phyloP scores from a whole-genome alignment of 2,888 invertebrate genomes.

The Tenthredo livida region DNA sequence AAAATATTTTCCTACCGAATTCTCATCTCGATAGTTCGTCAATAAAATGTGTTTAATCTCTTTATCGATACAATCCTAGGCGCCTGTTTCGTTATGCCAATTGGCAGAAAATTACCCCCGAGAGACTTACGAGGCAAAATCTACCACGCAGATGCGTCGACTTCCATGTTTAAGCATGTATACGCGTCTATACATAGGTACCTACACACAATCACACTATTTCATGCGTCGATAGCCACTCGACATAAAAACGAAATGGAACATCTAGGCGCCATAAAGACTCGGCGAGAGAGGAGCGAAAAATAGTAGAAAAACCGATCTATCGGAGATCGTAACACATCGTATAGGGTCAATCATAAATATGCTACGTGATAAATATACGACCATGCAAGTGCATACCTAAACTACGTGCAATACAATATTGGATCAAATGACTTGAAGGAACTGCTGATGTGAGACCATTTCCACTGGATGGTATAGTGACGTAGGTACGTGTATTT shows the following conservation, averaged over 20 bases:
- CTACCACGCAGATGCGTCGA: neutral
- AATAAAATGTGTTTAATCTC: neutral
- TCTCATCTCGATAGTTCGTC: neutral
- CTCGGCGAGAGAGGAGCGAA: neutral
- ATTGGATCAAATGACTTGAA: neutral
- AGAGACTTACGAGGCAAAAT: neutral
- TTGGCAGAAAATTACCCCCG: constrained; percentile 6
- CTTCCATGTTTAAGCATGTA: neutral
- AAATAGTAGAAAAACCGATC: neutral
- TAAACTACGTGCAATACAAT: neutral
- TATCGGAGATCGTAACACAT: neutral
- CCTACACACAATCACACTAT: constrained; percentile 1
- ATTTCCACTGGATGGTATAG: constrained; percentile 12
- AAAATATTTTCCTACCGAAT: neutral
- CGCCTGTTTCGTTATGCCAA: neutral
- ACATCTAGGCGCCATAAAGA: constrained; percentile 4
- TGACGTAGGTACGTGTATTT: neutral
- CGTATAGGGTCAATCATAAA: neutral
- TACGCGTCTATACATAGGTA: neutral
- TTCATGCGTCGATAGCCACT: constrained; percentile 2
- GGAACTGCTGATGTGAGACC: neutral
- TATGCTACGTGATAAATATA: neutral
- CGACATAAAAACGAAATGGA: neutral
- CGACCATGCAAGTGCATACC: neutral
- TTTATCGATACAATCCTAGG: neutral